Evolutionary conservation across 1,140 invertebrate species (phyloP).

Genomic region (Physella acuta): DNA sequence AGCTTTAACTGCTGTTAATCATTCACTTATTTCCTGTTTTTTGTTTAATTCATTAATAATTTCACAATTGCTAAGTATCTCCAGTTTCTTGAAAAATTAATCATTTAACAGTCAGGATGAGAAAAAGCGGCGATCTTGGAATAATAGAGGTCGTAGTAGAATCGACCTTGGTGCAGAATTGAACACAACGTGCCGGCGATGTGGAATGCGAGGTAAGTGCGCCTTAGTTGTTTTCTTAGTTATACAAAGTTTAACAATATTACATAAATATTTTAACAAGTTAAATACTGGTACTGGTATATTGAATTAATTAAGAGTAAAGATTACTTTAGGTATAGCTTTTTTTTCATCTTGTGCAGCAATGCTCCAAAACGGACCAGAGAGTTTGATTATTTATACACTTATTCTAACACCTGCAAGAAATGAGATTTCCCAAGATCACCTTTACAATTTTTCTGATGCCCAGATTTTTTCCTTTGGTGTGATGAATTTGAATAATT

Average conservation of each 20-base stretch:
- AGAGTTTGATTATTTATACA: too few species aligned
- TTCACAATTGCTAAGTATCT: neutral
- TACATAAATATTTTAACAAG: neutral
- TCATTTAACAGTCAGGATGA: constrained; percentile 45
- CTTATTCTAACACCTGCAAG: too few species aligned
- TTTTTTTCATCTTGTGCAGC: too few species aligned
- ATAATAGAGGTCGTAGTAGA: constrained; percentile 34
- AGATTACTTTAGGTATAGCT: neutral
- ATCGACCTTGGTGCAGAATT: constrained; percentile 55
- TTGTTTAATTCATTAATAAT: neutral
- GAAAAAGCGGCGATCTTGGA: constrained; percentile 41
- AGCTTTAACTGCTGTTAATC: neutral
- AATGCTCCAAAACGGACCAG: too few species aligned
- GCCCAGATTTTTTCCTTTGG: too few species aligned
- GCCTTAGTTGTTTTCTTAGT: neutral
- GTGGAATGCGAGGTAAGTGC: constrained; percentile 54
- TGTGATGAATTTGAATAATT: too few species aligned
- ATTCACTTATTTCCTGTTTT: neutral
- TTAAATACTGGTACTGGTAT: neutral
- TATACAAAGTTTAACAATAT: neutral
- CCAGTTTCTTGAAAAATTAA: neutral
- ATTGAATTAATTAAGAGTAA: neutral
- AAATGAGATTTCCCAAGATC: too few species aligned
- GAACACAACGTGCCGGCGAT: constrained; percentile 56
- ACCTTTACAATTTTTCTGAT: too few species aligned